These are phyloP conservation scores for Bujurquina vittata DNA, from an alignment of 2,113 vertebrate genomes.

Conservation along the genomic window DNA sequence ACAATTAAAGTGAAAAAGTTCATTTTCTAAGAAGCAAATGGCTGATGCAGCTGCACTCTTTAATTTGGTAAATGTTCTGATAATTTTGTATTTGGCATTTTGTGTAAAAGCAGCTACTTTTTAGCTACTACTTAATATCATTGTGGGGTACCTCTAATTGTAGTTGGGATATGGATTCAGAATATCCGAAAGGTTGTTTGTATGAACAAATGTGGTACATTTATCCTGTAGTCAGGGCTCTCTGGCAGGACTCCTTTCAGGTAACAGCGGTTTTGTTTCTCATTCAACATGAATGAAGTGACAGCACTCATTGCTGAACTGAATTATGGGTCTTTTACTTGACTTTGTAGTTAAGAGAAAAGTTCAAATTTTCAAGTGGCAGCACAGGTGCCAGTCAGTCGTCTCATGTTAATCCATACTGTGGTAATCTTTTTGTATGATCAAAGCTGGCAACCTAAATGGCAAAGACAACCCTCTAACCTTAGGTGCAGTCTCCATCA, in stretches of 20 bases:
- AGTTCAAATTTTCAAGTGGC: background rate
- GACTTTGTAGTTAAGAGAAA: background rate
- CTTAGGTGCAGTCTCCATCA: background rate
- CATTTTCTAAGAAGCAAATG: background rate
- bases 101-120: background rate
- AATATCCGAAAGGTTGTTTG: background rate
- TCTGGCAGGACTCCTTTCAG: too few species aligned
- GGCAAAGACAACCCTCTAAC: background rate
- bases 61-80: background rate
- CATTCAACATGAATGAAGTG: fast-evolving
- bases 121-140: background rate
- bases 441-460: too few species aligned
- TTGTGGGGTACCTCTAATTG: background rate
- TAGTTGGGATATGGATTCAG: background rate
- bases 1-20: background rate
- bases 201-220: fast-evolving
- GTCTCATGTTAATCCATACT: background rate
- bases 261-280: background rate
- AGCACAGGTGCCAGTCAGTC: background rate
- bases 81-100: background rate
- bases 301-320: background rate
- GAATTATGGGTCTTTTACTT: background rate
- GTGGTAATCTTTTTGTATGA: background rate
- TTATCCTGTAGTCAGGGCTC: background rate
- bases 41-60: background rate